Percentiles rank a stretch among this genome's conserved stretches.
Conservation (phyloP, 2,888 invertebrate species). For the Euzetes globulus region DNA sequence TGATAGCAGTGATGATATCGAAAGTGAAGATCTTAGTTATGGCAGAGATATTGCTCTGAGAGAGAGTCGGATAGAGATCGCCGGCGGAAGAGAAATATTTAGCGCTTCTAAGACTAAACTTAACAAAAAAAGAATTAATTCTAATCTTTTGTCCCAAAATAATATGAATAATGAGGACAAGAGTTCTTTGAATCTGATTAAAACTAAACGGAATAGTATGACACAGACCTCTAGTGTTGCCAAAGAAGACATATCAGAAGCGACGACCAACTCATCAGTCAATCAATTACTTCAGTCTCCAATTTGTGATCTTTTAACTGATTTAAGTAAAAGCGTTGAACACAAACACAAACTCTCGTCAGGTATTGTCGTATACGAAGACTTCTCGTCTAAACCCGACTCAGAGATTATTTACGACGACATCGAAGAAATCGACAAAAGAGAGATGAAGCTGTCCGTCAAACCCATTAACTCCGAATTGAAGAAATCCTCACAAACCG, state of each 20-base stretch:
- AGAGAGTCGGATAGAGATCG: conserved; percentile 47
- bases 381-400: background rate
- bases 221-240: background rate
- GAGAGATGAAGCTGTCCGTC: background rate
- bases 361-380: conserved; percentile 22
- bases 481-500: background rate
- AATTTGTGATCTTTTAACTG: conserved; percentile 21
- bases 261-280: background rate
- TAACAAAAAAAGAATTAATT: conserved; percentile 57
- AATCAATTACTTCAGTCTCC: conserved; percentile 18
- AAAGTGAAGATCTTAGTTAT: background rate
- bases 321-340: conserved; percentile 12
- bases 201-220: conserved; percentile 7
- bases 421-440: conserved; percentile 20
- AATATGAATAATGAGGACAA: conserved; percentile 9
- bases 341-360: conserved; percentile 16
- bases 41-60: background rate
- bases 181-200: background rate
- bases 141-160: background rate
- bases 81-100: conserved; percentile 74
- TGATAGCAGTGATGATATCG: conserved; percentile 19
- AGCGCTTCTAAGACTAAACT: conserved; percentile 74
- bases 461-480: background rate
- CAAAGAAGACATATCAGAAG: conserved; percentile 15
- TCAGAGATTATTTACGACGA: conserved; percentile 23